These are phyloP conservation scores for Bombus difficillimus DNA, from an alignment of 1,140 invertebrate species.

Conservation along the genomic window DNA sequence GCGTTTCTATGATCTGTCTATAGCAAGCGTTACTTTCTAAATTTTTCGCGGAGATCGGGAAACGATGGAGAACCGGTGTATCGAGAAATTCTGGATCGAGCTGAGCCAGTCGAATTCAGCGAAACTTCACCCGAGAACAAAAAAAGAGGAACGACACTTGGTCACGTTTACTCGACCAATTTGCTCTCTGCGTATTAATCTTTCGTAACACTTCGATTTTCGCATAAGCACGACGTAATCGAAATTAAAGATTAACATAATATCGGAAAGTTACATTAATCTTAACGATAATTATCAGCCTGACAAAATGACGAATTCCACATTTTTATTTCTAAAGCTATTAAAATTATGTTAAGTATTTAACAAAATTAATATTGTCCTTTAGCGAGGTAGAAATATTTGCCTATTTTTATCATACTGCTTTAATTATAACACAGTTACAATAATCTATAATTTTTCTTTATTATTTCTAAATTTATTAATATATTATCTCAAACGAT, in stretches of 20 bases:
- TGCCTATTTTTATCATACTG: neutral
- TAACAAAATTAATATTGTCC: too few relatives aligned
- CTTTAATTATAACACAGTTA: neutral
- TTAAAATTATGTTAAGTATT: neutral
- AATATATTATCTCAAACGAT: neutral
- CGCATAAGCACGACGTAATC: neutral
- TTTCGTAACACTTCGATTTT: neutral
- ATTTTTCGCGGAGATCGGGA: conserved; percentile 22
- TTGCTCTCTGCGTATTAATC: neutral
- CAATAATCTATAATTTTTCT: neutral
- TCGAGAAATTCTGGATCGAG: conserved; percentile 35
- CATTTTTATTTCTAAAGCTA: neutral
- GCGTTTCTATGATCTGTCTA: neutral
- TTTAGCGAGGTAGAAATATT: neutral
- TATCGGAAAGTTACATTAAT: neutral
- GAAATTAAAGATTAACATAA: neutral
- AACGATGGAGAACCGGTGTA: conserved; percentile 28
- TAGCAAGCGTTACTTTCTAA: conserved; percentile 1
- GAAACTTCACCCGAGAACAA: too few relatives aligned
- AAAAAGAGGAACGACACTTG: neutral
- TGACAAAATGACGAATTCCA: neutral
- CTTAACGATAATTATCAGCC: neutral
- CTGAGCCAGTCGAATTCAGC: neutral
- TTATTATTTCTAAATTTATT: neutral
- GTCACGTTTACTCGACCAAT: neutral